Evolutionary conservation across 2,113 vertebrate genomes (phyloP).

Genomic region (Pogonocichla stellata): DNA sequence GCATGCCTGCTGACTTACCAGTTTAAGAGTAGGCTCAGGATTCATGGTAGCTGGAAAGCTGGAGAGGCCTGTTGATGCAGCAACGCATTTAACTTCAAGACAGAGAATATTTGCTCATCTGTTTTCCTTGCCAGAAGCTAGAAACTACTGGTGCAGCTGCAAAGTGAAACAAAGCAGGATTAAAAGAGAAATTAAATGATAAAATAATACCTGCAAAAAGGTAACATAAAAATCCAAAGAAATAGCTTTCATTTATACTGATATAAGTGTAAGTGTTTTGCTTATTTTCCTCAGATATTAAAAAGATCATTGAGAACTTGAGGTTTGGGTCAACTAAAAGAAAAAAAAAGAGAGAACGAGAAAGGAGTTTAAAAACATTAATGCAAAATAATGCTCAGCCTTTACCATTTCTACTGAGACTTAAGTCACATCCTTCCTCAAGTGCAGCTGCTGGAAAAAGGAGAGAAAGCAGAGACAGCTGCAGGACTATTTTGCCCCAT

Average conservation of each 20-base stretch:
- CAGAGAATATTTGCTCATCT: slow-evolving; percentile 69
- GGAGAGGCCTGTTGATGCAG: slow-evolving; percentile 9
- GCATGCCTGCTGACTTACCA: slow-evolving; percentile 67
- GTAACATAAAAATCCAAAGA: not conserved
- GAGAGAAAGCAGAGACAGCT: not conserved
- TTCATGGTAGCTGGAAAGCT: slow-evolving; percentile 51
- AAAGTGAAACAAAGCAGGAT: slow-evolving; percentile 65
- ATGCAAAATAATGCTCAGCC: not conserved
- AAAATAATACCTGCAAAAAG: slow-evolving; percentile 21
- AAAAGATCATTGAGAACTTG: not conserved
- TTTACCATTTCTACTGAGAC: not conserved
- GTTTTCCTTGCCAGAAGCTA: slow-evolving; percentile 65
- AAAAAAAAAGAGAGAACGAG: rapidly evolving
- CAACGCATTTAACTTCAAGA: slow-evolving; percentile 58
- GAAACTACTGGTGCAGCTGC: slow-evolving; percentile 39
- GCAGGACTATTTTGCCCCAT: not conserved
- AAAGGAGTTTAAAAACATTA: not conserved
- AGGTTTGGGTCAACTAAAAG: not conserved
- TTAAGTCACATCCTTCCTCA: not conserved
- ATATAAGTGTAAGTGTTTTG: not conserved
- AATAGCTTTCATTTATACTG: not conserved
- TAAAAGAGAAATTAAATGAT: slow-evolving; percentile 38
- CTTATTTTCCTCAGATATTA: slow-evolving; percentile 22
- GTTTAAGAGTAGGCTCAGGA: slow-evolving; percentile 63
- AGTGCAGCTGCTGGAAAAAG: not conserved